Conservation (phyloP, 1,140 invertebrate genomes). For the Caenorhabditis latens region DNA sequence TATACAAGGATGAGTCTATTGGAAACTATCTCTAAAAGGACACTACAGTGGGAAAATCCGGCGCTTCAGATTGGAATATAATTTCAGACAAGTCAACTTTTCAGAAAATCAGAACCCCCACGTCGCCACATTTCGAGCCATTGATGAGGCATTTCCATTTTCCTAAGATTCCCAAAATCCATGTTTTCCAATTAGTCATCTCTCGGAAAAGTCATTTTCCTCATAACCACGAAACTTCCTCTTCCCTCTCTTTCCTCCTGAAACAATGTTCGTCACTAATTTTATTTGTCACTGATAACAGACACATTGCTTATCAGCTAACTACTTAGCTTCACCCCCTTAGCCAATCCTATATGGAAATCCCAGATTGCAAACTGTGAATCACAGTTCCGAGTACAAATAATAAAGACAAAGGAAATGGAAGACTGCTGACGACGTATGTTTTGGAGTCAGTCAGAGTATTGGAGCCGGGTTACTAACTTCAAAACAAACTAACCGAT, state of each 20-base stretch:
- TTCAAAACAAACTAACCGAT: background rate
- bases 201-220: background rate
- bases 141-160: too few relatives aligned
- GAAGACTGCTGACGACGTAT: background rate
- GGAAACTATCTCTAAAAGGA: too few relatives aligned
- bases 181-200: too few relatives aligned
- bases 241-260: background rate
- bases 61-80: too few relatives aligned
- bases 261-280: background rate
- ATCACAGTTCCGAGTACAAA: background rate
- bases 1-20: too few relatives aligned
- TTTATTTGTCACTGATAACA: conserved; percentile 17
- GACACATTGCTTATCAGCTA: background rate
- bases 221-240: background rate
- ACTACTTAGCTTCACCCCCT: background rate
- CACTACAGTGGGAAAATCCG: too few relatives aligned
- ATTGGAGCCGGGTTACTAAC: background rate
- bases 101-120: too few relatives aligned
- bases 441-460: background rate
- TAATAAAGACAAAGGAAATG: background rate
- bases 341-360: conserved; percentile 16
- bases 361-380: background rate
- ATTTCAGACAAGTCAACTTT: too few relatives aligned
- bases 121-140: too few relatives aligned
- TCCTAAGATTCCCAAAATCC: too few relatives aligned